These are phyloP conservation scores for Cataglyphis rosenhaueri DNA, from an alignment of 2,888 invertebrate genomes.

Conservation along the genomic window DNA sequence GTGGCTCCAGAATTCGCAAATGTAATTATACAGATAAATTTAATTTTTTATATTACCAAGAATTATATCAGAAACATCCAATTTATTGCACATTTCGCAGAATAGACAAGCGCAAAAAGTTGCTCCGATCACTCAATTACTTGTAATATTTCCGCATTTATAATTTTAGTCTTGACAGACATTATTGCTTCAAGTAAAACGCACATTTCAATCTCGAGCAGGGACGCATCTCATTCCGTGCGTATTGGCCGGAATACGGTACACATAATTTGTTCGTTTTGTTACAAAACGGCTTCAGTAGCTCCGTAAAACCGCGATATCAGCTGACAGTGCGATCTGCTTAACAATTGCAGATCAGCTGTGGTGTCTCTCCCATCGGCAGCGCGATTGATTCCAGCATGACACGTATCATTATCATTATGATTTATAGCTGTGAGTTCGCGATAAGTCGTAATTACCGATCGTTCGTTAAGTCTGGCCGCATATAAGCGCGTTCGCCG, in stretches of 20 bases:
- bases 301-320: background rate
- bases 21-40: background rate
- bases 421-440: background rate
- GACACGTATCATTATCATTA: conserved; percentile 2
- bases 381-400: background rate
- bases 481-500: background rate
- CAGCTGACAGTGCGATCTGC: background rate
- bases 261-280: background rate
- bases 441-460: background rate
- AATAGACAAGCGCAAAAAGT: background rate
- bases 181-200: background rate
- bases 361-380: background rate
- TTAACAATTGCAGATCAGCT: background rate
- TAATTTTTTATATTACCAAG: background rate
- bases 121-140: background rate
- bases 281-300: background rate
- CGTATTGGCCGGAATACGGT: background rate
- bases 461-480: background rate
- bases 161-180: background rate
- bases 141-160: background rate
- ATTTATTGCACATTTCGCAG: background rate
- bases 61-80: background rate
- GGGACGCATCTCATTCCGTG: background rate
- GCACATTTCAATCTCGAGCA: background rate
- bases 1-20: background rate